Conservation (phyloP, 2,888 invertebrate genomes). For the Eupithecia centaureata region DNA sequence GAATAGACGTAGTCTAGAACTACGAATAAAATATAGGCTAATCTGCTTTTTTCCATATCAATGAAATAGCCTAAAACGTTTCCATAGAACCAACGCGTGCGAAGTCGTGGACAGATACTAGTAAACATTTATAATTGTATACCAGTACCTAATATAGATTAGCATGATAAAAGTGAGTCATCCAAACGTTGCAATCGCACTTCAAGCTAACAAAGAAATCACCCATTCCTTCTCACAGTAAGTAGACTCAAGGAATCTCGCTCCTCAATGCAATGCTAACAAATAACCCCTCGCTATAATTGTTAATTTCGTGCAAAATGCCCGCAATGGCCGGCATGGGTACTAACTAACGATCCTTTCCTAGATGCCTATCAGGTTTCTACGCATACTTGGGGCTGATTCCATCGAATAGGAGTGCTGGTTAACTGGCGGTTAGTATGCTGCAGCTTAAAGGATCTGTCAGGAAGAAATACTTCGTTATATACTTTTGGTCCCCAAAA, state of each 20-base stretch:
- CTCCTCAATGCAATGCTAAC: constrained; percentile 53
- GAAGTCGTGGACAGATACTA: too few relatives aligned
- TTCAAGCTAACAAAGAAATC: neutral
- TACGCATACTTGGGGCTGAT: constrained; percentile 59
- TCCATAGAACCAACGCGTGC: too few relatives aligned
- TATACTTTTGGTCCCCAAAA: too few relatives aligned
- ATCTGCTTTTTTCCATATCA: too few relatives aligned
- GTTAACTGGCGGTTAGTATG: constrained; percentile 30
- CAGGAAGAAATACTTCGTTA: too few relatives aligned
- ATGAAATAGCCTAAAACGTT: too few relatives aligned
- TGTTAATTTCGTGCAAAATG: constrained; percentile 81
- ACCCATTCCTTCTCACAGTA: constrained; percentile 7
- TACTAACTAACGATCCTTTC: constrained; percentile 80
- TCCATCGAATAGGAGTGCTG: constrained; percentile 22
- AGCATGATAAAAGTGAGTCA: constrained; percentile 1
- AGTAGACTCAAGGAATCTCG: constrained; percentile 12
- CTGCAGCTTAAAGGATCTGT: neutral
- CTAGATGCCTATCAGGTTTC: constrained; percentile 82
- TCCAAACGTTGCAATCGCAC: neutral
- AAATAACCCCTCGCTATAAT: constrained; percentile 76
- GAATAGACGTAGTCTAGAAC: too few relatives aligned
- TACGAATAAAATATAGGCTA: too few relatives aligned
- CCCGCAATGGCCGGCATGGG: constrained; percentile 74
- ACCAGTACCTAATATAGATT: too few relatives aligned
- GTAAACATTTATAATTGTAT: too few relatives aligned